Evolutionary conservation across 2,888 invertebrate genomes (phyloP).

Genomic region (Caenorhabditis doughertyi): DNA sequence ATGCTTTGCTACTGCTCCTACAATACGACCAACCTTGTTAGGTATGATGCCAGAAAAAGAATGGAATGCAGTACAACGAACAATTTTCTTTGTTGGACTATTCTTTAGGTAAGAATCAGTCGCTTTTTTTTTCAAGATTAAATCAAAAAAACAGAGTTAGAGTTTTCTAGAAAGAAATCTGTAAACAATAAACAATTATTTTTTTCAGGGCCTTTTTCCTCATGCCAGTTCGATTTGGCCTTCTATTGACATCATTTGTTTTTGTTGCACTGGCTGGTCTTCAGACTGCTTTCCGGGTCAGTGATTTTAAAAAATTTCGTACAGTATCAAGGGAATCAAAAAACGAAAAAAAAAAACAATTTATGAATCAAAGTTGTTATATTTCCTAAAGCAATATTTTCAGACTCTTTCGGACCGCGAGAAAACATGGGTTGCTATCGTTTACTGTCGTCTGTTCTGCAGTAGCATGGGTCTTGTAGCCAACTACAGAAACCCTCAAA

Average conservation of each 20-base stretch:
- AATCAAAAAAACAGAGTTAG: background rate
- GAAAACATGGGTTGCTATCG: conserved; percentile 72
- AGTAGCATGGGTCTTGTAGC: conserved; percentile 76
- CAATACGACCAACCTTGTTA: conserved; percentile 59
- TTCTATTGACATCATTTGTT: conserved; percentile 75
- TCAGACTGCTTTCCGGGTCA: conserved; percentile 63
- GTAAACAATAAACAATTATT: background rate
- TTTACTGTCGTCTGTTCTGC: conserved; percentile 77
- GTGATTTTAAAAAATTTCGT: background rate
- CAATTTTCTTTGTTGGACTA: conserved; percentile 62
- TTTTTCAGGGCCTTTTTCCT: conserved; percentile 72
- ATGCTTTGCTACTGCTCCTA: conserved; percentile 64
- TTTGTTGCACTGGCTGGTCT: conserved; percentile 74
- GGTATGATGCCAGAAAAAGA: conserved; percentile 42
- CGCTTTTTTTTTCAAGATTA: background rate
- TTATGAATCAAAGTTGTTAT: too few species aligned
- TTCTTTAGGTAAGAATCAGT: conserved; percentile 68
- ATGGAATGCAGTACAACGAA: conserved; percentile 59
- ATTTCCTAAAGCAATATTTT: too few species aligned
- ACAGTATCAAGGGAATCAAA: background rate
- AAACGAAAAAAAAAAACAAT: background rate
- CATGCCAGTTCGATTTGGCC: conserved; percentile 72
- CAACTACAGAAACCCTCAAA: conserved; percentile 68
- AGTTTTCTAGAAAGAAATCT: background rate
- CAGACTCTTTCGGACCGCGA: conserved; percentile 60